Percentiles rank a stretch among this genome's conserved stretches.
Evolutionary conservation across 1,140 invertebrate genomes (phyloP).

Genomic region (Lerema accius): DNA sequence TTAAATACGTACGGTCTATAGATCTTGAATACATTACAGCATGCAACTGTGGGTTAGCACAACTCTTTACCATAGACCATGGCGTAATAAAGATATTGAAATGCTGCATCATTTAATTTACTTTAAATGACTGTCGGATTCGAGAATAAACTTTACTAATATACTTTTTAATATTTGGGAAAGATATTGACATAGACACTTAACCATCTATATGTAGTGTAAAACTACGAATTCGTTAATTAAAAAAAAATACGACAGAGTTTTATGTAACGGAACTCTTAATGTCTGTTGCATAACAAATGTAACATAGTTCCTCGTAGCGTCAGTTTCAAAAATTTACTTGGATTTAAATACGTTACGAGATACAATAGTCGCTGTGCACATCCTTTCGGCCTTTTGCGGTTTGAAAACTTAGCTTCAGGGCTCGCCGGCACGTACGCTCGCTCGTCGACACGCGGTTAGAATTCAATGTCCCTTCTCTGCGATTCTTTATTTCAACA

Average conservation of each 20-base stretch:
- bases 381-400: not conserved
- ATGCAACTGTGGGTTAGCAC: too few relatives aligned
- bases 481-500: conserved; percentile 13
- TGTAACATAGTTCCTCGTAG: not conserved
- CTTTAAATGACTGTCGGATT: too few relatives aligned
- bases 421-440: conserved; percentile 11
- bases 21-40: not conserved
- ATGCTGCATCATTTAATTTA: too few relatives aligned
- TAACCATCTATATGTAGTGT: too few relatives aligned
- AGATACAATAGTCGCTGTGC: not conserved
- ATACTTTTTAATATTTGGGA: too few relatives aligned
- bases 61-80: too few relatives aligned
- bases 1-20: too few relatives aligned
- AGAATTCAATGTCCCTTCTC: conserved; percentile 11
- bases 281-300: not conserved
- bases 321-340: not conserved
- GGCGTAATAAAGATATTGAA: too few relatives aligned
- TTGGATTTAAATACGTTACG: not conserved
- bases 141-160: too few relatives aligned
- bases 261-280: not conserved
- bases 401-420: not conserved
- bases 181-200: too few relatives aligned
- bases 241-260: too few relatives aligned
- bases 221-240: too few relatives aligned
- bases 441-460: conserved; percentile 3